Evolutionary conservation across 2,113 vertebrate genomes (phyloP).

Genomic region (Periophthalmodon schlosseri): DNA sequence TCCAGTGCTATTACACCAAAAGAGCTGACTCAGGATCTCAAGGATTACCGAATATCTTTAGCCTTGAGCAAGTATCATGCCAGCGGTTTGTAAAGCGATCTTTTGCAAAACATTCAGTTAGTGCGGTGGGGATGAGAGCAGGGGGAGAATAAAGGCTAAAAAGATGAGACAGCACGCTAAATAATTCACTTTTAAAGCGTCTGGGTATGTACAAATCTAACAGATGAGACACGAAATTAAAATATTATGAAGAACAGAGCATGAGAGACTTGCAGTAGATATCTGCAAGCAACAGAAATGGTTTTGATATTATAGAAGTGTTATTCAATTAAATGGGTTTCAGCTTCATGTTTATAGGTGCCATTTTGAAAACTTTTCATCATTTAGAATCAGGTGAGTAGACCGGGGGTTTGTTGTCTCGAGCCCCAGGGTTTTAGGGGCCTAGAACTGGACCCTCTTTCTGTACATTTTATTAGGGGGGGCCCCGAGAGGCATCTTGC

Average conservation of each 20-base stretch:
- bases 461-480: no score
- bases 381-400: no score
- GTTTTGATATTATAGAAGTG: neutral
- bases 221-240: neutral
- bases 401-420: no score
- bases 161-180: neutral
- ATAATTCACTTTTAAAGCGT: neutral
- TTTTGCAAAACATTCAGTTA: conserved; percentile 25
- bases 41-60: conserved; percentile 42
- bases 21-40: conserved; percentile 33
- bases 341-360: no score
- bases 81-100: conserved; percentile 27
- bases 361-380: no score
- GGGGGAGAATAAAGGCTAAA: conserved; percentile 13
- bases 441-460: no score
- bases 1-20: conserved; percentile 37
- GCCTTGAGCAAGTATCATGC: conserved; percentile 38
- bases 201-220: neutral
- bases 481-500: no score
- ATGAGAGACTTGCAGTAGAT: neutral
- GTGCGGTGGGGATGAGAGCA: conserved; percentile 15
- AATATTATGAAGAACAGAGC: neutral
- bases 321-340: neutral
- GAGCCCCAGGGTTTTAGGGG: no score
- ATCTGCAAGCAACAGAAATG: neutral